These are phyloP conservation scores for Chitala chitala DNA, from an alignment of 2,113 vertebrate species.

Conservation along the genomic window DNA sequence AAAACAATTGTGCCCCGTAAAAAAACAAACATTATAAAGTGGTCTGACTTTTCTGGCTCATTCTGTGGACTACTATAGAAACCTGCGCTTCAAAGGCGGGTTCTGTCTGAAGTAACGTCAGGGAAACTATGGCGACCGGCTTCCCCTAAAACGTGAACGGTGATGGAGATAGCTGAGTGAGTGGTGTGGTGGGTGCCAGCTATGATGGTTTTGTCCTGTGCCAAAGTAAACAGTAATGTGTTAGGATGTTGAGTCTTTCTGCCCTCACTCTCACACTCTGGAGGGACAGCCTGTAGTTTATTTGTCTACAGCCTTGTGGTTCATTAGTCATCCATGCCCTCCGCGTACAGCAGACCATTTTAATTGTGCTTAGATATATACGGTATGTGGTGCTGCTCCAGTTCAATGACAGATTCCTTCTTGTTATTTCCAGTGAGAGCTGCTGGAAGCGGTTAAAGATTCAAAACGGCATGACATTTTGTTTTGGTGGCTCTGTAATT, in stretches of 20 bases:
- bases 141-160: neutral
- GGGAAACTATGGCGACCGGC: neutral
- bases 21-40: too few relatives aligned
- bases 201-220: neutral
- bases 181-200: neutral
- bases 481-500: neutral
- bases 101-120: neutral
- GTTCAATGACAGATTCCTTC: neutral
- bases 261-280: neutral
- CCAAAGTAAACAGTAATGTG: slow-evolving; percentile 13
- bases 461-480: slow-evolving; percentile 5
- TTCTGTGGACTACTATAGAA: neutral
- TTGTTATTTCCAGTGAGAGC: neutral
- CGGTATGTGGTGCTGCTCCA: neutral
- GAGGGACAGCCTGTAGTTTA: slow-evolving; percentile 4
- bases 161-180: neutral
- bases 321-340: slow-evolving; percentile 9
- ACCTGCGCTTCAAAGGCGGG: neutral
- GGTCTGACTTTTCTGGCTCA: neutral
- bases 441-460: neutral
- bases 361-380: neutral
- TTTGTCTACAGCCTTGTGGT: neutral
- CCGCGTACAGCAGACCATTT: neutral
- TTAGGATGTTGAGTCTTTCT: neutral
- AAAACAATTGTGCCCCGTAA: too few relatives aligned